Base-by-base conservation (phyloP, 2,797 vertebrate genomes). In the Manis pentadactyla region DNA sequence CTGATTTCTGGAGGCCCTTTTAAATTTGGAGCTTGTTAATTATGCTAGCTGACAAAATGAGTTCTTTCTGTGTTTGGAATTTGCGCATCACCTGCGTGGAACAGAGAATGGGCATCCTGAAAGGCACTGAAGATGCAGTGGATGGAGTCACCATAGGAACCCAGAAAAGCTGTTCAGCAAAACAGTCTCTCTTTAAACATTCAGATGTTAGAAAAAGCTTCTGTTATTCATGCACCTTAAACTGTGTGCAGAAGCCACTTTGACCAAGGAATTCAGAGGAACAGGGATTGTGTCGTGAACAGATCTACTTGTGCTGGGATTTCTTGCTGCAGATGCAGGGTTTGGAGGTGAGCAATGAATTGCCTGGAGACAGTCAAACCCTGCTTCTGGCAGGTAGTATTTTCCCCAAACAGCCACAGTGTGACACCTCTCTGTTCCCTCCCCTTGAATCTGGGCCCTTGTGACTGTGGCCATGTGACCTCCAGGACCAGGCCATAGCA, bases 1-100 rank as follows among this genome's bases (percentile, higher is more conserved):
- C 1, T 53, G 5, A 0, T 25, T 63, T 59, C 83, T 5, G 46
- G 51, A 78, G 81, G n/a, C 49, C 53, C 79, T 59, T 63, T 39
- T 11, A 3, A 19, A 0, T 13, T 66, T 77, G 8, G 94, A 49
- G 83, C 69, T 34, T 1, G 0, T 71, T 1, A 3, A 0, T 49
- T 1, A 0, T 6, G 34, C 15, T 17, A 0, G 0, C 3, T 51
- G 78, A 1, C 39, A 31, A 25, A 21, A 3, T 0, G 37, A 0
- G 49, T 79, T 31, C 25, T 49, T 89, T 49, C 46, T 34, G 27
- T 5, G 0, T 64, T 0, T 6, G 10, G 86, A 27, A 31, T 27
- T 21, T 37, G 18, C n/a, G 83, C 13, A 6, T 3, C 49, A 4
- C 46, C 4, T 37, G 51, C 68, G 2, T 19, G 0, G 46, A 15